phyloP scores from a whole-genome alignment of 2,888 invertebrate species.

The Phyllotreta cruciferae region DNA sequence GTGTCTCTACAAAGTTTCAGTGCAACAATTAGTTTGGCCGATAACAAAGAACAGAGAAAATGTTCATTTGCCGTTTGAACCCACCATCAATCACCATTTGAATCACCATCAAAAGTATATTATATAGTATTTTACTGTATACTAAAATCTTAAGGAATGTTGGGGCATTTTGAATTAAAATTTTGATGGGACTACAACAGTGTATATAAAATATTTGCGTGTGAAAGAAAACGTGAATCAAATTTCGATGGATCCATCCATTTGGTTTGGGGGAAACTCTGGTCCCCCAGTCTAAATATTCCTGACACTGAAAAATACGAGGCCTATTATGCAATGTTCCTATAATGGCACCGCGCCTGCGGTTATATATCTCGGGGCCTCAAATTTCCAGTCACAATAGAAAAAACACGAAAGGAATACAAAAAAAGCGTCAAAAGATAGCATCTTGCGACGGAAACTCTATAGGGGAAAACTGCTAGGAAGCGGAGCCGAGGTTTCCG shows the following conservation, averaged over 20 bases:
- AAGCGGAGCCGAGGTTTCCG: slow-evolving; percentile 21
- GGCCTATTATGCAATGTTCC: slow-evolving; percentile 24
- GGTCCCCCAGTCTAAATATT: slow-evolving; percentile 17
- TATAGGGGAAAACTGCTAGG: slow-evolving; percentile 16
- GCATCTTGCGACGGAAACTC: slow-evolving; percentile 24
- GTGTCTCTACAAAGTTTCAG: no score
- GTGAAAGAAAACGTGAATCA: not conserved
- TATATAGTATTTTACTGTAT: no score
- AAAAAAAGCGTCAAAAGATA: slow-evolving; percentile 25
- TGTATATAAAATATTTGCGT: no score
- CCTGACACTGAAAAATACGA: slow-evolving; percentile 25
- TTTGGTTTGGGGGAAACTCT: slow-evolving; percentile 1
- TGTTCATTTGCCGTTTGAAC: no score
- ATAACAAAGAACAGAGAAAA: no score
- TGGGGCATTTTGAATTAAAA: no score
- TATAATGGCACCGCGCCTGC: slow-evolving; percentile 20
- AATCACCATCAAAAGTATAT: no score
- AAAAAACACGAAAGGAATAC: slow-evolving; percentile 26
- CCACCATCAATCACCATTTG: no score
- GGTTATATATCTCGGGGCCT: slow-evolving; percentile 24
- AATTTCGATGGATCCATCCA: slow-evolving; percentile 1
- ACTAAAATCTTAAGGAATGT: no score
- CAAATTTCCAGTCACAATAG: slow-evolving; percentile 23
- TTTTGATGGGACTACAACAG: no score
- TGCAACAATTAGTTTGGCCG: no score